Conservation (phyloP, 1,140 invertebrate species). For the Cheumatopsyche charites region DNA sequence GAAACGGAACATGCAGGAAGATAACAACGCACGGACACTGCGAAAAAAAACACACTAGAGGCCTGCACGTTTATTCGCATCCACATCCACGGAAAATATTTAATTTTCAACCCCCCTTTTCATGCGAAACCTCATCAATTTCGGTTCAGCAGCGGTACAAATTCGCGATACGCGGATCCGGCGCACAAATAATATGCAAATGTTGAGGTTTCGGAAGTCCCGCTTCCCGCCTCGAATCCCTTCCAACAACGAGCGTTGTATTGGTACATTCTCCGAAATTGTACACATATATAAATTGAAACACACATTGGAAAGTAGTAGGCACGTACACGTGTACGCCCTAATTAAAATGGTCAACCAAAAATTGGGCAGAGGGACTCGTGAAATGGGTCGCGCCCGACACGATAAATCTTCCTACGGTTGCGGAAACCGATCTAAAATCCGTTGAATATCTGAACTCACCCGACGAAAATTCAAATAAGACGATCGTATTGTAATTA, state of each 20-base stretch:
- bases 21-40: too few species aligned
- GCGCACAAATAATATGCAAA: constrained; percentile 29
- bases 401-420: constrained; percentile 20
- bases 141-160: constrained; percentile 17
- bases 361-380: constrained; percentile 20
- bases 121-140: constrained; percentile 12
- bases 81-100: constrained; percentile 14
- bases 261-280: neutral
- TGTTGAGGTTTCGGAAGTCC: constrained; percentile 26
- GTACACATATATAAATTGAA: neutral
- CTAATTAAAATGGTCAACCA: constrained; percentile 32
- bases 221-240: constrained; percentile 2
- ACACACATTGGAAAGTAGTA: neutral
- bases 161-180: constrained; percentile 26
- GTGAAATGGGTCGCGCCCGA: constrained; percentile 12
- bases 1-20: too few species aligned
- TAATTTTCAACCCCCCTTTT: constrained; percentile 2
- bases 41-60: too few species aligned
- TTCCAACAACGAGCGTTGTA: too few species aligned
- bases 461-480: constrained; percentile 1
- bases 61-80: too few species aligned
- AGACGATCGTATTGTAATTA: constrained; percentile 2
- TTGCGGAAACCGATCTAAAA: constrained; percentile 19
- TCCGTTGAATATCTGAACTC: constrained; percentile 3
- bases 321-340: constrained; percentile 1